These are phyloP conservation scores for Teleiodes luculella DNA, from an alignment of 2,888 invertebrate genomes.

Conservation along the genomic window DNA sequence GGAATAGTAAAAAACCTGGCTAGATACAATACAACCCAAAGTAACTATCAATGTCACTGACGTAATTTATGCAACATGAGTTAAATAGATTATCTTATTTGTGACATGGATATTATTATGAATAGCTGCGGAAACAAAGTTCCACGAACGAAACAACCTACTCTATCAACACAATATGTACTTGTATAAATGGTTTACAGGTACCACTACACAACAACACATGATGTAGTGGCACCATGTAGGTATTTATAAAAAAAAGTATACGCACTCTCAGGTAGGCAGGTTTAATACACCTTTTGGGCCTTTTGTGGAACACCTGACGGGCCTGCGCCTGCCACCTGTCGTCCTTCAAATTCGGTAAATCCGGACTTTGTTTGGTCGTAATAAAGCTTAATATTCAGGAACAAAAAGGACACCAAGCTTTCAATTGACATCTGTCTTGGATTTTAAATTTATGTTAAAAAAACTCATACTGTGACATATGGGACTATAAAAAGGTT, in stretches of 20 bases:
- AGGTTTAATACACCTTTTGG: conserved; percentile 25
- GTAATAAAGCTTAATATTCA: not conserved
- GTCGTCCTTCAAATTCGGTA: conserved; percentile 30
- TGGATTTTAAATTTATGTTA: not conserved
- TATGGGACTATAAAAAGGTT: too few species aligned
- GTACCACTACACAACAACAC: too few species aligned
- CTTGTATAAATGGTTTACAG: not conserved
- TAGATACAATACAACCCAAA: not conserved
- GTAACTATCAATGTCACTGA: not conserved
- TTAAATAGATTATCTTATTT: conserved; percentile 3
- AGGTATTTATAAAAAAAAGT: conserved; percentile 1
- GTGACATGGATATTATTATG: not conserved
- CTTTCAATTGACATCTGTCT: conserved; percentile 12
- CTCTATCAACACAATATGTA: too few species aligned
- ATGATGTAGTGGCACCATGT: too few species aligned
- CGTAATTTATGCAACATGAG: not conserved
- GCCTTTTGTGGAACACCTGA: conserved; percentile 43
- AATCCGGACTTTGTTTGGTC: not conserved
- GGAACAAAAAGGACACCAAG: not conserved
- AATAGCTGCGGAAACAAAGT: not conserved
- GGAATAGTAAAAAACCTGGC: too few species aligned
- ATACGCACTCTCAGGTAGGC: conserved; percentile 34
- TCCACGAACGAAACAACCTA: too few species aligned
- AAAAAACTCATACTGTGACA: too few species aligned
- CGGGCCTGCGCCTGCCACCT: conserved; percentile 37